Evolutionary conservation across 1,140 invertebrate genomes (phyloP), one percentile per base, ranked within the genome.

Genomic region (Ylistrum balloti): DNA sequence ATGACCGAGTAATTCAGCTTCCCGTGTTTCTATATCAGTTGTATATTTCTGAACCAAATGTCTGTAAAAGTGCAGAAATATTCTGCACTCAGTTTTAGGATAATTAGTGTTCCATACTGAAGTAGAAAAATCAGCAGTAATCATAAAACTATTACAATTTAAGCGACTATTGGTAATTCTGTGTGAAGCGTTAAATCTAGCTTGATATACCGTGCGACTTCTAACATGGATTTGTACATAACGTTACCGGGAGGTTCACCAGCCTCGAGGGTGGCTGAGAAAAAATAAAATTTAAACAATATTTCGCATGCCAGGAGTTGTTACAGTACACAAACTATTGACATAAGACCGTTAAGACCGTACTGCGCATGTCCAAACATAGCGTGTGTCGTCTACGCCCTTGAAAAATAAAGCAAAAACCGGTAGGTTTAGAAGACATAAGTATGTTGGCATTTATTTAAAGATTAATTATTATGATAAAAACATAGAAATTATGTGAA

Each of bases 401-500:
- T 74, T 74, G 56, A 74, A 74, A 74, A 74, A 74, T 74, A n/a
- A 74, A 74, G 56, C 28, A 74, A 74, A 74, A 74, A 74, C 56
- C 28, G 22, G 56, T 13, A 45, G 1, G 41, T 13, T 9, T 17
- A 45, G 9, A 74, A 74, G 56, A 74, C 56, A 74, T 74, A 74
- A 74, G 56, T 74, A 17, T 17, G 56, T 74, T 74, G 56, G 56
- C 56, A 74, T 74, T 74, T 74, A 74, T 74, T 74, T 74, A 74
- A n/a, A 74, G 56, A 74, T 74, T 74, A 74, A 74, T 74, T 74
- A 74, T 74, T 74, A 74, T 28, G 56, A 74, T 74, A 74, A 74
- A n/a, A 74, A 74, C 56, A n/a, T 74, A n/a, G 56, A 74, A 74
- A 74, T 74, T 74, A 74, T 74, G 56, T 17, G 56, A 74, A 74